Percentiles rank a stretch among this genome's conserved stretches.
Conservation (phyloP, 2,888 invertebrate species). For the Busseola fusca region DNA sequence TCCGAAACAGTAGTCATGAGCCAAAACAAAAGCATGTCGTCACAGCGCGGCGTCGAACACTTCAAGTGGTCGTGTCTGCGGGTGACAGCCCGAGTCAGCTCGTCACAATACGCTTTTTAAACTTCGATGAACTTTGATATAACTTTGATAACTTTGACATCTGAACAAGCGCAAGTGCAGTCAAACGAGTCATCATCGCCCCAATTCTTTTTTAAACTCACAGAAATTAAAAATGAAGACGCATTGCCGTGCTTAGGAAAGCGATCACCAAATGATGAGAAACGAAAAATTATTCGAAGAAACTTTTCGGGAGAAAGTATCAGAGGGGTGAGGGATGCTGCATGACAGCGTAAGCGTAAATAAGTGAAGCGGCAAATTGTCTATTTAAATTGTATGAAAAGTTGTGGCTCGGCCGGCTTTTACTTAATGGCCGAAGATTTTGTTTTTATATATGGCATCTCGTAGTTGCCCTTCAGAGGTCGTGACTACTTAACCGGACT, state of each 20-base stretch:
- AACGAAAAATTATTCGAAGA: constrained; percentile 63
- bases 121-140: constrained; percentile 33
- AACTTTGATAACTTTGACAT: constrained; percentile 34
- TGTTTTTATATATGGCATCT: too few relatives aligned
- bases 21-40: not conserved
- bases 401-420: constrained; percentile 64
- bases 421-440: constrained; percentile 64
- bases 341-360: constrained; percentile 60
- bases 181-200: constrained; percentile 21
- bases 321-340: constrained; percentile 50
- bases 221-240: constrained; percentile 52
- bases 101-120: constrained; percentile 17
- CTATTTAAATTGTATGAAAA: constrained; percentile 73
- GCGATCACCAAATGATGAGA: constrained; percentile 62
- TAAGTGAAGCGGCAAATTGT: constrained; percentile 77
- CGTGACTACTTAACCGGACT: too few relatives aligned
- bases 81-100: not conserved
- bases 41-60: not conserved
- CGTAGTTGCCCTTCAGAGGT: too few relatives aligned
- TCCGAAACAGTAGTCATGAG: not conserved
- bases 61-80: constrained; percentile 8
- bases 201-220: constrained; percentile 13
- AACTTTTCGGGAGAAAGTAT: constrained; percentile 59
- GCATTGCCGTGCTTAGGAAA: constrained; percentile 43
- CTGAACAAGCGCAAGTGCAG: constrained; percentile 24